These are phyloP conservation scores for Synaphobranchus kaupii DNA, from an alignment of 2,797 vertebrate genomes.

Conservation along the genomic window DNA sequence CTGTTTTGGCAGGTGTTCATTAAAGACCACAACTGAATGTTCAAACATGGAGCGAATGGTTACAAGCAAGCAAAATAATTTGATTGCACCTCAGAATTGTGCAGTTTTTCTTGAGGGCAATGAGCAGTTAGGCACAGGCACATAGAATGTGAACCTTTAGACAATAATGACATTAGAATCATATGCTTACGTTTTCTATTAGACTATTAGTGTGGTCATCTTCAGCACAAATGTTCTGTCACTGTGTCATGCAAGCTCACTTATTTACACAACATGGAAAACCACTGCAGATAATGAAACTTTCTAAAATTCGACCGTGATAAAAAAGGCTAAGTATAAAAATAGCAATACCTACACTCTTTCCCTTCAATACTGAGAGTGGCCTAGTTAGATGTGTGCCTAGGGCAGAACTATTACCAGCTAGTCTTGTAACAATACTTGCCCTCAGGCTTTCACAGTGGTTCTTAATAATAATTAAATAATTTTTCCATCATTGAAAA, in stretches of 20 bases:
- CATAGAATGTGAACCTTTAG: neutral
- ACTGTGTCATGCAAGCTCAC: neutral
- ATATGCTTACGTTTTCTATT: neutral
- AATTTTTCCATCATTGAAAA: neutral
- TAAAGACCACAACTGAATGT: conserved; percentile 7
- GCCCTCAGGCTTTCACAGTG: neutral
- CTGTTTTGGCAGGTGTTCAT: conserved; percentile 28
- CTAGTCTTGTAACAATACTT: neutral
- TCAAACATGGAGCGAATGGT: neutral
- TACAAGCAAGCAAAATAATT: neutral
- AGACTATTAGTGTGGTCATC: neutral
- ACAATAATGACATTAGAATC: neutral
- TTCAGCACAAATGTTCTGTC: neutral
- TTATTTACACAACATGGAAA: neutral
- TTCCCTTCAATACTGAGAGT: neutral
- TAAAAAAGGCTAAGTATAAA: neutral
- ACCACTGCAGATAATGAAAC: neutral
- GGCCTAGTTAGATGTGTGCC: conserved; percentile 7
- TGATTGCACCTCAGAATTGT: neutral
- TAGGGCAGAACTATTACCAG: neutral
- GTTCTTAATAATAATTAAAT: neutral
- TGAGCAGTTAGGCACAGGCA: neutral
- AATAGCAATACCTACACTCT: conserved; percentile 1
- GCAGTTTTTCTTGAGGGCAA: neutral
- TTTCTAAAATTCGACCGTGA: neutral